Evolutionary conservation across 2,888 invertebrate species (phyloP).

Genomic region (Sympetrum striolatum): DNA sequence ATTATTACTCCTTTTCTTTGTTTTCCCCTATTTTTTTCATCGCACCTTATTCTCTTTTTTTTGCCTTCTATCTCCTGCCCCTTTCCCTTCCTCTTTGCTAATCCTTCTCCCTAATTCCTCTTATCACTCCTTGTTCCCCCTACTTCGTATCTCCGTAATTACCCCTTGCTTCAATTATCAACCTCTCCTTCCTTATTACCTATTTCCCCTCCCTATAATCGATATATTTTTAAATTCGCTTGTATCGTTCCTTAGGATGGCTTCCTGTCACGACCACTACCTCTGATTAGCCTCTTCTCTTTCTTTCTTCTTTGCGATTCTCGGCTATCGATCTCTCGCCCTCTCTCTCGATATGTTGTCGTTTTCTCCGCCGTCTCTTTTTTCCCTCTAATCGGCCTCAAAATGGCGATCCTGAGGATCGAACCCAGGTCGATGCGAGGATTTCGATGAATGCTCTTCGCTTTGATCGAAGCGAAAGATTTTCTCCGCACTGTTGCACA

Average conservation of each 20-base stretch:
- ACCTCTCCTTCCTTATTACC: not conserved
- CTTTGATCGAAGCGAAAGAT: no score
- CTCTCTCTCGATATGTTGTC: constrained; percentile 1
- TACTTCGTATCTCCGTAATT: not conserved
- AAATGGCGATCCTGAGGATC: no score
- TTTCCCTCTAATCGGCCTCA: not conserved
- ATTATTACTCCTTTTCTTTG: no score
- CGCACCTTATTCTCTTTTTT: no score
- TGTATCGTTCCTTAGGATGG: not conserved
- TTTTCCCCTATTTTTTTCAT: no score
- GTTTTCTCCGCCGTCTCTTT: not conserved
- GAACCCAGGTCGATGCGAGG: no score
- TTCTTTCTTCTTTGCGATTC: constrained; percentile 7
- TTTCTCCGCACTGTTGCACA: no score
- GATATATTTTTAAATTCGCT: not conserved
- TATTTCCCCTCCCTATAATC: not conserved
- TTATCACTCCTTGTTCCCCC: not conserved
- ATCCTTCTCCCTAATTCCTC: not conserved
- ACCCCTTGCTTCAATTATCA: not conserved
- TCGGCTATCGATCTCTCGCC: constrained; percentile 20
- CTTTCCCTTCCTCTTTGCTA: not conserved
- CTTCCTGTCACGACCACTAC: not conserved
- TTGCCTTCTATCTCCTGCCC: not conserved
- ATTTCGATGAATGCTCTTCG: no score
- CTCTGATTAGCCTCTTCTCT: constrained; percentile 44